Evolutionary conservation across 2,888 invertebrate species (phyloP), one percentile per base, ranked within the genome.

Genomic region (Xanthostigma xanthostigma): DNA sequence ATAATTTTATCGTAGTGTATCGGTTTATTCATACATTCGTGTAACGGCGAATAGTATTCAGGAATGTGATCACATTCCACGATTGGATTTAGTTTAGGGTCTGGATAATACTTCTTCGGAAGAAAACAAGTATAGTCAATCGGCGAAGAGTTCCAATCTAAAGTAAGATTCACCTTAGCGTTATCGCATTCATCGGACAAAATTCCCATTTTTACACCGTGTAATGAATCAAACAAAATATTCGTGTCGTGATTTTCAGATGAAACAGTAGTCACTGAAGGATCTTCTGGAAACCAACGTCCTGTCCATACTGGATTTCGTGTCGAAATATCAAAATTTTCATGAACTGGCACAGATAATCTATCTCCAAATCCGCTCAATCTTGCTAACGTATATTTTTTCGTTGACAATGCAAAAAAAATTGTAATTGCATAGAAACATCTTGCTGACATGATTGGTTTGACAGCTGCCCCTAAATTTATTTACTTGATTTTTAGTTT

Each of bases 11-110:
- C 62, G 60, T 87, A 88, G 9, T 62, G 59, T 49, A 89, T 81
- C 3, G 66, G 60, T 51, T 75, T 70, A 52, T 77, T 71, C 76
- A 87, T 78, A 60, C 89, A 89, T 56, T 71, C 71, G 60, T 84
- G 80, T 27, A 3, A 68, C 66, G 9, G 85, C 79, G 78, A 82
- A 58, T 50, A 68, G 68, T 53, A 38, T 9, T 61, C 60, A 6
- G 82, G 79, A 48, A 83, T 68, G 12, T 65, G 61, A 55, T 77
- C 74, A 46, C 72, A 71, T 49, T 70, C 71, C 27, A 71, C 55
- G 12, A 74, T 46, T 1, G 81, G 71, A 46, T 64, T 59, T 2
- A 69, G 60, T 12, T 62, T 60, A 47, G 61, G 55, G 54, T 72
- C 65, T 1, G 79, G 76, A 14, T 62, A 57, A 55, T 70, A 75